A percentile compares a stretch with the other conserved stretches of the same genome.
Evolutionary conservation across 2,797 vertebrate genomes (phyloP).

Genomic region (Bufotes viridis): DNA sequence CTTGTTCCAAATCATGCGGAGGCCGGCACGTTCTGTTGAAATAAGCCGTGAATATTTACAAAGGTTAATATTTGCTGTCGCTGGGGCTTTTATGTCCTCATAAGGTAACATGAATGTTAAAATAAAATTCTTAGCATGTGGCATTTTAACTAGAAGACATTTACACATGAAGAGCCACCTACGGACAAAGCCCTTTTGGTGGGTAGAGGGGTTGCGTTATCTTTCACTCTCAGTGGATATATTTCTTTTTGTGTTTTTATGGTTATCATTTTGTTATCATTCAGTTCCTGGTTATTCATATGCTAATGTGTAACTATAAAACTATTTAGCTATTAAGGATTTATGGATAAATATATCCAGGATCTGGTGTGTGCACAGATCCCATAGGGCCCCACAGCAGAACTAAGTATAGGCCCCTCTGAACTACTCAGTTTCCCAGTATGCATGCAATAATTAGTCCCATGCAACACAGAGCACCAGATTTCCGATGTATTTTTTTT

Average conservation of each 20-base stretch:
- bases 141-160: not conserved
- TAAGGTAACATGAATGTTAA: not conserved
- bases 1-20: constrained; percentile 31
- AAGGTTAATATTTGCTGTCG: not conserved
- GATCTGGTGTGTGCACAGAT: no score
- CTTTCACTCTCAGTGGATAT: not conserved
- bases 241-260: not conserved
- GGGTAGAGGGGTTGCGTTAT: not conserved
- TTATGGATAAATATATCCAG: no score
- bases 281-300: not conserved
- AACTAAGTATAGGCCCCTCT: no score
- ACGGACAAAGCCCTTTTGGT: not conserved
- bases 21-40: constrained; percentile 9
- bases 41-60: constrained; percentile 23
- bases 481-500: no score
- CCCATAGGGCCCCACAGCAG: no score
- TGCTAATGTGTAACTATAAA: not conserved
- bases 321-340: not conserved
- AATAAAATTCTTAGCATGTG: constrained; percentile 22
- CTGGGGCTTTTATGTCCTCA: not conserved
- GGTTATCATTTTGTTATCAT: not conserved
- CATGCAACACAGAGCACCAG: no score
- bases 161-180: not conserved
- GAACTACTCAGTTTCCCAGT: no score
- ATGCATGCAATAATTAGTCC: no score